phyloP scores from a whole-genome alignment of 1,140 invertebrate genomes.

The Euschistus heros region DNA sequence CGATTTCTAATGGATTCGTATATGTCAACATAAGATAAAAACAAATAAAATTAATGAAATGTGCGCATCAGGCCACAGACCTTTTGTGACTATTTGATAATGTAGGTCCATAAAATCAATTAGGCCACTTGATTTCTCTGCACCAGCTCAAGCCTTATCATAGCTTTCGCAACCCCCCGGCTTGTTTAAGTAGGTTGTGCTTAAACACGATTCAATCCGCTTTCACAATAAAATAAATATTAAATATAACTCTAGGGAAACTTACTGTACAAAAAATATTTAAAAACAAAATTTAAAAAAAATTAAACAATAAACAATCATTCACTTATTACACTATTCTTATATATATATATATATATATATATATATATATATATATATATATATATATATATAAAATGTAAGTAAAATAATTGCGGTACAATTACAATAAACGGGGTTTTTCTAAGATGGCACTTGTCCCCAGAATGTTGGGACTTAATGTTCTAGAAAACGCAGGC shows the following conservation, averaged over 20 bases:
- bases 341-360: not conserved
- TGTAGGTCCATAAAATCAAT: not conserved
- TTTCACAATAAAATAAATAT: conserved; percentile 5
- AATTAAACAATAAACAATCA: conserved; percentile 10
- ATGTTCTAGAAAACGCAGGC: not conserved
- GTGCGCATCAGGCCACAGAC: not conserved
- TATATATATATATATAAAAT: not conserved
- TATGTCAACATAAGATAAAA: not conserved
- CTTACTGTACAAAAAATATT: conserved; percentile 7
- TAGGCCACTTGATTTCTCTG: conserved; percentile 7
- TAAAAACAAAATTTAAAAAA: not conserved
- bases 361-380: no score
- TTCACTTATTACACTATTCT: conserved; percentile 2
- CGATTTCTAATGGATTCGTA: not conserved
- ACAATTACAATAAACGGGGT: conserved; percentile 7
- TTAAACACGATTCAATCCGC: not conserved
- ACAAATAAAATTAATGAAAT: not conserved
- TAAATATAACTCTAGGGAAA: not conserved
- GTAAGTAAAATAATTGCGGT: conserved; percentile 11
- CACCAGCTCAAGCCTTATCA: not conserved
- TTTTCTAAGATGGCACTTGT: conserved; percentile 16
- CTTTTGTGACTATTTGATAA: not conserved
- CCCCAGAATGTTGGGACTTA: not conserved
- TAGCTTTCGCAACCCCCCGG: no score
- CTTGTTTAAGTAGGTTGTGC: not conserved